Conservation (phyloP, 2,888 invertebrate species). For the Pollenia amentaria region DNA sequence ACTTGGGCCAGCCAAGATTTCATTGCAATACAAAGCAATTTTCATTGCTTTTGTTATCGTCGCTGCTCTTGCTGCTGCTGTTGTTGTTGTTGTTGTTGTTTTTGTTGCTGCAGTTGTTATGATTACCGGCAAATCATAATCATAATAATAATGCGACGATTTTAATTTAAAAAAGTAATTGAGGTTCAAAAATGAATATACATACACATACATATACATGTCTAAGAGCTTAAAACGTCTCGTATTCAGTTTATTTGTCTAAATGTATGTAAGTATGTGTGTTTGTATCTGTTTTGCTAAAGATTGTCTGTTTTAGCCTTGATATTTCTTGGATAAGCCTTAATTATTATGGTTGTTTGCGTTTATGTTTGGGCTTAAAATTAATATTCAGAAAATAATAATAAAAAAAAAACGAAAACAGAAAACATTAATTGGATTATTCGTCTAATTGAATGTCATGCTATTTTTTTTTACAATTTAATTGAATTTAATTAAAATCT, state of each 20-base stretch:
- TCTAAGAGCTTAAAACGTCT: background rate
- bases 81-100: constrained; percentile 10
- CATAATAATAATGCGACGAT: constrained; percentile 65
- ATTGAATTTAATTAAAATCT: constrained; percentile 50
- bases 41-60: constrained; percentile 18
- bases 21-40: constrained; percentile 23
- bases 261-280: background rate
- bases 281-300: no score
- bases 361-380: constrained; percentile 40
- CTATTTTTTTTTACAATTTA: constrained; percentile 6
- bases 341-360: constrained; percentile 27
- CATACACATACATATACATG: background rate
- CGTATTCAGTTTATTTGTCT: constrained; percentile 9
- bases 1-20: constrained; percentile 45
- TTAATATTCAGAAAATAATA: constrained; percentile 12
- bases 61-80: constrained; percentile 4
- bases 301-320: constrained; percentile 30
- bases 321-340: constrained; percentile 35
- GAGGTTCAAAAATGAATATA: constrained; percentile 23
- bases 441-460: constrained; percentile 53
- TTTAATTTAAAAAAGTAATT: constrained; percentile 64
- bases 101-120: background rate
- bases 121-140: constrained; percentile 18
- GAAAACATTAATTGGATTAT: constrained; percentile 31
- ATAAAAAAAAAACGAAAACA: background rate